These are phyloP conservation scores for Globicephala melas DNA, from an alignment of 2,113 vertebrate genomes.

Conservation along the genomic window DNA sequence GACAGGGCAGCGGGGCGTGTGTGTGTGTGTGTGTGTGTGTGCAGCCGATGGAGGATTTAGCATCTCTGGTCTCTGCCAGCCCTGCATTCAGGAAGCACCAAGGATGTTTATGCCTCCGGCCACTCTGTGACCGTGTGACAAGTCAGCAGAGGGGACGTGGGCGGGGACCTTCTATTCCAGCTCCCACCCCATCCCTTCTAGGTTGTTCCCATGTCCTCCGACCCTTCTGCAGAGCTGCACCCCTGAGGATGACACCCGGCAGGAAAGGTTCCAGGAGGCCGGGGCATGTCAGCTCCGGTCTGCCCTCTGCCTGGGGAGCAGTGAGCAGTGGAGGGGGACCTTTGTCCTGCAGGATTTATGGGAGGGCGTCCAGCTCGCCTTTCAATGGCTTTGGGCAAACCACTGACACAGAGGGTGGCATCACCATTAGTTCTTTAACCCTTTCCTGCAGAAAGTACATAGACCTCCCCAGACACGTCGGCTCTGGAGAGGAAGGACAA, in stretches of 20 bases:
- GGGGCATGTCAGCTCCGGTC: fast-evolving
- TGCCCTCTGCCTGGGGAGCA: fast-evolving
- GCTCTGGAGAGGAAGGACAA: fast-evolving
- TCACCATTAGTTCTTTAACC: fast-evolving
- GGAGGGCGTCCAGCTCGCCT: fast-evolving
- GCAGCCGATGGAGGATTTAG: not conserved
- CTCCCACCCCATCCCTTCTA: fast-evolving
- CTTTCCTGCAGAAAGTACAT: not conserved
- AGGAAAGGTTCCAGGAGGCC: not conserved
- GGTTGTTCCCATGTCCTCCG: fast-evolving
- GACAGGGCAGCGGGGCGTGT: fast-evolving
- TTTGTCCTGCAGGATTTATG: fast-evolving
- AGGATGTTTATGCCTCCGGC: not conserved
- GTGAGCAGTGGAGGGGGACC: fast-evolving
- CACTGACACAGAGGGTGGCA: fast-evolving
- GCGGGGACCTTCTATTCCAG: not conserved
- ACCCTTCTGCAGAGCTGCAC: not conserved
- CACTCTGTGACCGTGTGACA: fast-evolving
- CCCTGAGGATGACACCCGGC: fast-evolving
- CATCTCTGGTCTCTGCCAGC: not conserved
- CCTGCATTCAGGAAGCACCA: fast-evolving
- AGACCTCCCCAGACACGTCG: fast-evolving
- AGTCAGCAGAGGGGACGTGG: fast-evolving
- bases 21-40: fast-evolving
- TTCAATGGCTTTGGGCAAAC: not conserved